These are phyloP conservation scores for Albula goreensis DNA, from an alignment of 2,113 vertebrate species.

Conservation along the genomic window DNA sequence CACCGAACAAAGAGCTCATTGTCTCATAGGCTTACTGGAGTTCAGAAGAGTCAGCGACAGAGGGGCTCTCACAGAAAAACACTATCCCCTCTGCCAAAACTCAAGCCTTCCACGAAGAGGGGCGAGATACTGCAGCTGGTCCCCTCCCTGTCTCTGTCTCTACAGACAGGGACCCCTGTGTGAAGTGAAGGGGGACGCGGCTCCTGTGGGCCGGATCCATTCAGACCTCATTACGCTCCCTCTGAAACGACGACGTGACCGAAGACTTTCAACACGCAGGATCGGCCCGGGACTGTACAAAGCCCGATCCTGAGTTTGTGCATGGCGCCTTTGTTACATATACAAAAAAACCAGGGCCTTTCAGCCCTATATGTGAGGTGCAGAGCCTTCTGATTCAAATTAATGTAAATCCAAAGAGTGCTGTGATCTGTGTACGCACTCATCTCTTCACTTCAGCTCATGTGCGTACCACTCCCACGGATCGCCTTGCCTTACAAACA, in stretches of 20 bases:
- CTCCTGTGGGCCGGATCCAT: background rate
- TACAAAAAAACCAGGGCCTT: background rate
- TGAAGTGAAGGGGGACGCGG: background rate
- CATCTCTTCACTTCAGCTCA: background rate
- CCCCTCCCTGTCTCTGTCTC: background rate
- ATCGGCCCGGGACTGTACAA: background rate
- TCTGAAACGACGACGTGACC: background rate
- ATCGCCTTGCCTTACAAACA: background rate
- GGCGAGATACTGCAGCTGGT: background rate
- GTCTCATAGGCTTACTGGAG: background rate
- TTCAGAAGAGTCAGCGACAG: background rate
- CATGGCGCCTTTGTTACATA: background rate
- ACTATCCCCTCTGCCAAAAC: background rate
- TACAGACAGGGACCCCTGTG: background rate
- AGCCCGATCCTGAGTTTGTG: background rate
- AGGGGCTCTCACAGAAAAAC: conserved; percentile 6
- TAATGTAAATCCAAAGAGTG: background rate
- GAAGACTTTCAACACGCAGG: background rate
- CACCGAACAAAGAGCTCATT: background rate
- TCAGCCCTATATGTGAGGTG: background rate
- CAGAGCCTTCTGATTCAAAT: background rate
- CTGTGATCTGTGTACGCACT: background rate
- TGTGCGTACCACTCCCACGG: too few relatives aligned
- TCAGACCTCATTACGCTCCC: background rate
- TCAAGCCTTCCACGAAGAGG: background rate